Evolutionary conservation across 2,888 invertebrate species (phyloP).

Genomic region (Cerastoderma edule): DNA sequence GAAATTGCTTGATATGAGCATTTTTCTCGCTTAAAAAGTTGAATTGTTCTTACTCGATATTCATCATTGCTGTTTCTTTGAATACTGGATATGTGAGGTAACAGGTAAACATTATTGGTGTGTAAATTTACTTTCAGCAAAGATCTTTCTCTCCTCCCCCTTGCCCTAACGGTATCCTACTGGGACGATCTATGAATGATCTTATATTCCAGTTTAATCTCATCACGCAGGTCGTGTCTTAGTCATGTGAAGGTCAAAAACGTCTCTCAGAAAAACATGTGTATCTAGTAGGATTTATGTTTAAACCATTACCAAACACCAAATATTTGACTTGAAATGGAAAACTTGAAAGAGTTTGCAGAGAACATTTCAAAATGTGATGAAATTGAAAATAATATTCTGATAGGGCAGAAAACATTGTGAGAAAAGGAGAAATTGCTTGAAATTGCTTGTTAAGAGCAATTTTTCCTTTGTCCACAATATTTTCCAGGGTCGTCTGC

Average conservation of each 20-base stretch:
- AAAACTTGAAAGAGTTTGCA: too few relatives aligned
- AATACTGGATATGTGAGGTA: too few relatives aligned
- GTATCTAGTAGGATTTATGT: background rate
- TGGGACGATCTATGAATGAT: constrained; percentile 60
- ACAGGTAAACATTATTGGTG: background rate
- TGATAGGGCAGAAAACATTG: background rate
- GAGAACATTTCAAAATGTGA: background rate
- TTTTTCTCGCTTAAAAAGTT: too few relatives aligned
- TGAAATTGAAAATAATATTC: background rate
- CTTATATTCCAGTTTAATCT: constrained; percentile 56
- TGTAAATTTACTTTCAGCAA: constrained; percentile 34
- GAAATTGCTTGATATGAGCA: constrained; percentile 7
- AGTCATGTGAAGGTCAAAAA: constrained; percentile 29
- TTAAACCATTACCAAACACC: background rate
- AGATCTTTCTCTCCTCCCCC: constrained; percentile 26
- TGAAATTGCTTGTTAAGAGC: too few relatives aligned
- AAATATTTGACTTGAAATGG: too few relatives aligned
- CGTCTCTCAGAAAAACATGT: background rate
- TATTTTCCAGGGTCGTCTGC: too few relatives aligned
- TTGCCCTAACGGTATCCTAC: constrained; percentile 34
- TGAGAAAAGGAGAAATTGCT: background rate
- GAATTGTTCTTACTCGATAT: background rate
- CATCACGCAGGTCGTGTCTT: constrained; percentile 59
- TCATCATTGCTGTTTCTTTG: background rate
- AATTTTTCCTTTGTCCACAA: too few relatives aligned